Conservation (phyloP, 2,113 vertebrate genomes). For the Pluvianellus socialis region DNA sequence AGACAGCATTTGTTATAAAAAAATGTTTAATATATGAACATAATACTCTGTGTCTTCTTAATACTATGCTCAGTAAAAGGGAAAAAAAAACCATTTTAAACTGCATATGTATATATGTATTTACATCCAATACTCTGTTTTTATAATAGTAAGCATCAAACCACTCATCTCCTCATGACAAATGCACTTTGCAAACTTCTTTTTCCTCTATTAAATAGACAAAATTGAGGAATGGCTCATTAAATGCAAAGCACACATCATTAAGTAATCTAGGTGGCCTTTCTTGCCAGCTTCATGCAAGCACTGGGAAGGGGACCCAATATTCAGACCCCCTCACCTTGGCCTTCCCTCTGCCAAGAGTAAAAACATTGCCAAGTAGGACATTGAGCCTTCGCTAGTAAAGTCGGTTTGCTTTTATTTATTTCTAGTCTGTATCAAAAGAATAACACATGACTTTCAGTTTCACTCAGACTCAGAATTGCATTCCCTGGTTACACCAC, state of each 20-base stretch:
- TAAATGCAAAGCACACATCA: background rate
- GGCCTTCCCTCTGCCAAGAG: background rate
- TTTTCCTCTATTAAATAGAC: background rate
- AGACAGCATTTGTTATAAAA: background rate
- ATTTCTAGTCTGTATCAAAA: background rate
- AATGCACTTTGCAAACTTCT: background rate
- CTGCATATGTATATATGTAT: background rate
- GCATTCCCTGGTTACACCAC: background rate
- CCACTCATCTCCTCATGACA: background rate
- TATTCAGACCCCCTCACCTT: background rate
- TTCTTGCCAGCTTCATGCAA: background rate
- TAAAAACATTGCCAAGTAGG: background rate
- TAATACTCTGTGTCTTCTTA: background rate
- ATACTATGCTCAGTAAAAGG: background rate
- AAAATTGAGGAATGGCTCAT: background rate
- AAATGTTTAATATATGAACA: background rate
- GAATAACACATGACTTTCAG: background rate
- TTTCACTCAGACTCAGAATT: background rate
- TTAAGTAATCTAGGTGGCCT: background rate
- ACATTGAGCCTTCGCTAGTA: background rate
- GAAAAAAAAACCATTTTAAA: background rate
- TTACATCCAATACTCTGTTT: background rate
- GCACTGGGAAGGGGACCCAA: background rate
- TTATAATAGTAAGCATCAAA: background rate
- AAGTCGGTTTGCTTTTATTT: background rate